phyloP scores from a whole-genome alignment of 2,113 vertebrate genomes.

The Clarias magur region DNA sequence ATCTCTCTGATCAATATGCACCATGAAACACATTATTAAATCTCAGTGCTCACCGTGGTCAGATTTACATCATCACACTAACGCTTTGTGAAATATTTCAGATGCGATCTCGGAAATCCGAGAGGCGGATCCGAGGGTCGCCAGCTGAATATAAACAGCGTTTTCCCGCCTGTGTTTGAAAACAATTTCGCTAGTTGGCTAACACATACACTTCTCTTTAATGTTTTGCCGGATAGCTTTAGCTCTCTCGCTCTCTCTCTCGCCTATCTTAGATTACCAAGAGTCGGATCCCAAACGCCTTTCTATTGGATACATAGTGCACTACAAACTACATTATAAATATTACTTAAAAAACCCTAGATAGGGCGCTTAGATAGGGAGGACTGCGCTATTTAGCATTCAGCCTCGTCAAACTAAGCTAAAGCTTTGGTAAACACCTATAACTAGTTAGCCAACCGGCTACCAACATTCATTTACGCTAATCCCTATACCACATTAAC shows the following conservation, averaged over 20 bases:
- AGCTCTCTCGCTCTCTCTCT: not conserved
- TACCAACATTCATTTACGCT: not conserved
- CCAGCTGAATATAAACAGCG: not conserved
- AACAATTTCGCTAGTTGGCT: constrained; percentile 10
- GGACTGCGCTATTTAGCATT: not conserved
- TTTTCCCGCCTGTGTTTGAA: constrained; percentile 40
- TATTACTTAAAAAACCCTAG: not conserved
- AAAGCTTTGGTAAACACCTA: not conserved
- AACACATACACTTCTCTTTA: not conserved
- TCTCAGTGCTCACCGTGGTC: not conserved
- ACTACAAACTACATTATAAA: not conserved
- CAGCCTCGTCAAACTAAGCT: not conserved
- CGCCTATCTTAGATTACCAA: not conserved
- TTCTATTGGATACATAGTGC: not conserved
- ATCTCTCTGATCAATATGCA: not conserved
- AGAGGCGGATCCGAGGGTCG: constrained; percentile 1
- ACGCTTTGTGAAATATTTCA: not conserved
- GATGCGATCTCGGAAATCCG: not conserved
- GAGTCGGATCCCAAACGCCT: not conserved
- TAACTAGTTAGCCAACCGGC: not conserved
- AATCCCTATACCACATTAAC: not conserved
- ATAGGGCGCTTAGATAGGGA: constrained; percentile 3
- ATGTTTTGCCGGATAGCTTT: constrained; percentile 12
- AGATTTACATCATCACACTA: not conserved
- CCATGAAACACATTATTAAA: not conserved